Percentiles rank a stretch among this genome's conserved stretches.
Evolutionary conservation across 2,888 invertebrate genomes (phyloP).

Genomic region (Leptinotarsa peninsularis): DNA sequence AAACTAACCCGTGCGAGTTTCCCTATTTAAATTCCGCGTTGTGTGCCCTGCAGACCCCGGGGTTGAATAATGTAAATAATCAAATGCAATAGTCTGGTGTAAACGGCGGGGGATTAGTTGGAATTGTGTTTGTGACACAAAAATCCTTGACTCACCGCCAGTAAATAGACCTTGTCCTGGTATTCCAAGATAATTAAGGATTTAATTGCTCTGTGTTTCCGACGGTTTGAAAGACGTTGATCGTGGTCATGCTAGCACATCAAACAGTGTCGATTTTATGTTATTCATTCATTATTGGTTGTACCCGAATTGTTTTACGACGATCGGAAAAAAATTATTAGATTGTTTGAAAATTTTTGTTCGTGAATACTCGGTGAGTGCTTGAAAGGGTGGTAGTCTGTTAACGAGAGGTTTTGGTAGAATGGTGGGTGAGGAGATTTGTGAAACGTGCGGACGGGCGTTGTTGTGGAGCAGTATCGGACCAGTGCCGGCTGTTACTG

Average conservation of each 20-base stretch:
- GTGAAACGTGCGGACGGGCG: too few species aligned
- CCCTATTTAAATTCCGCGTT: neutral
- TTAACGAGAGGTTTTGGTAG: too few species aligned
- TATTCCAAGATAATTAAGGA: neutral
- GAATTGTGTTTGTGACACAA: slow-evolving; percentile 17
- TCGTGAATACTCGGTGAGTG: too few species aligned
- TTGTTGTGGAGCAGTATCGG: too few species aligned
- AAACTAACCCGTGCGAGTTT: slow-evolving; percentile 6
- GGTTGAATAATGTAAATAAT: slow-evolving; percentile 10
- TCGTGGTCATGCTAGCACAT: neutral
- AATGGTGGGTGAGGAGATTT: too few species aligned
- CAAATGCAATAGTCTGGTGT: neutral
- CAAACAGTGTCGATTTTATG: neutral
- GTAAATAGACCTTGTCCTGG: neutral
- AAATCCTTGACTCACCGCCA: neutral
- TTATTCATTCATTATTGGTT: neutral
- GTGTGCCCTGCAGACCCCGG: neutral
- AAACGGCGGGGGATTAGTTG: neutral
- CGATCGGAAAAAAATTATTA: too few species aligned
- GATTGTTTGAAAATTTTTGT: too few species aligned
- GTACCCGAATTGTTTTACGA: neutral
- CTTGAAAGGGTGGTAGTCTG: too few species aligned
- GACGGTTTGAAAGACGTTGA: neutral
- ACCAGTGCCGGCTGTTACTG: too few species aligned
- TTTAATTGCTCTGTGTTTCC: slow-evolving; percentile 2